Conservation (phyloP, 2,888 invertebrate genomes). For the Formica aserva region DNA sequence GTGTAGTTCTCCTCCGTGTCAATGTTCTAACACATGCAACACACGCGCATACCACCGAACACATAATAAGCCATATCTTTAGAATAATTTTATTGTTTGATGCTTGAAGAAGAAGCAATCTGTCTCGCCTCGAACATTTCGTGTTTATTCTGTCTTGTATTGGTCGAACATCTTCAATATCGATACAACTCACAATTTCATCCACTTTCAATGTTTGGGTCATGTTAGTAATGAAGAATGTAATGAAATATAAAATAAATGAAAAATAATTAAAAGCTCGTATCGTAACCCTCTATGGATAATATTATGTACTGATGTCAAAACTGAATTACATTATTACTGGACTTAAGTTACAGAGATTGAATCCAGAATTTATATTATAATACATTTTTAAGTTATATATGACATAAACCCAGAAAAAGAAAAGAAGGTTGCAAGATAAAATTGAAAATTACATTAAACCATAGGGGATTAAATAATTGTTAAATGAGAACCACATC, state of each 20-base stretch:
- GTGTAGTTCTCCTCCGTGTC: slow-evolving; percentile 98
- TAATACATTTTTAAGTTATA: not conserved
- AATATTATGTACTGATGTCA: slow-evolving; percentile 12
- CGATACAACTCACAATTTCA: slow-evolving; percentile 34
- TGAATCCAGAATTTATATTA: not conserved
- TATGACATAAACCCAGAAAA: not conserved
- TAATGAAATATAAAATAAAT: slow-evolving; percentile 18
- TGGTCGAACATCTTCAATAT: slow-evolving; percentile 37
- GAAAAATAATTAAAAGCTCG: slow-evolving; percentile 34
- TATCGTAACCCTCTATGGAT: slow-evolving; percentile 33
- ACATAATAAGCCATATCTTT: slow-evolving; percentile 65
- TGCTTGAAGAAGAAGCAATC: slow-evolving; percentile 54
- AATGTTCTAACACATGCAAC: slow-evolving; percentile 91
- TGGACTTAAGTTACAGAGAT: not conserved
- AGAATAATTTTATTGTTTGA: slow-evolving; percentile 42
- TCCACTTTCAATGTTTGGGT: not conserved
- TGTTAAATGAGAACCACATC: slow-evolving; percentile 46
- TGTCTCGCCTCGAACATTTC: slow-evolving; percentile 38
- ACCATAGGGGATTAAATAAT: slow-evolving; percentile 41
- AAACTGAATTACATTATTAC: not conserved
- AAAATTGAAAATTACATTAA: slow-evolving; percentile 2
- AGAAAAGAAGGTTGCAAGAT: not conserved
- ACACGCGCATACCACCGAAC: slow-evolving; percentile 81
- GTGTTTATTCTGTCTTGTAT: slow-evolving; percentile 25
- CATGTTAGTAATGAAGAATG: slow-evolving; percentile 40